These are phyloP conservation scores for Laticauda laticaudata DNA, from an alignment of 2,113 vertebrate genomes.

Conservation along the genomic window DNA sequence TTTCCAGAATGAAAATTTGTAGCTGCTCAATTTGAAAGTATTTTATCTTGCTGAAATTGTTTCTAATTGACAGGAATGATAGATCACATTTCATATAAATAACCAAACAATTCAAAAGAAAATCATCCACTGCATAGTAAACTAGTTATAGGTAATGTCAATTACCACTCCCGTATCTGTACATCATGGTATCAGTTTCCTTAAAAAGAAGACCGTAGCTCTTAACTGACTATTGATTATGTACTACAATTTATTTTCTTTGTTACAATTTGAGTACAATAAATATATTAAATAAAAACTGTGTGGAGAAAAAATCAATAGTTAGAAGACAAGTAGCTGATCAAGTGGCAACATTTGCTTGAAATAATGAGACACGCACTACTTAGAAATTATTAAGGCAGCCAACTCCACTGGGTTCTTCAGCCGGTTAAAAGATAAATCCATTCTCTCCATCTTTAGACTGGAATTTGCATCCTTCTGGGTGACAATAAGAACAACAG, in stretches of 20 bases:
- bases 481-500: not conserved
- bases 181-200: slow-evolving; percentile 44
- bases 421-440: not conserved
- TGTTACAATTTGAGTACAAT: slow-evolving; percentile 58
- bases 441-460: not conserved
- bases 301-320: slow-evolving; percentile 11
- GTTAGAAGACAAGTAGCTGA: not conserved
- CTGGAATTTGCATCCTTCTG: not conserved
- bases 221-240: slow-evolving; percentile 64
- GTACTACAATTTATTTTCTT: slow-evolving; percentile 55
- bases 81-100: slow-evolving; percentile 40
- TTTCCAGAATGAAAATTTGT: slow-evolving; percentile 17
- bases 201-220: slow-evolving; percentile 53
- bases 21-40: slow-evolving; percentile 9
- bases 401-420: not conserved
- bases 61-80: slow-evolving; percentile 7
- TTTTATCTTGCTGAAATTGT: not conserved
- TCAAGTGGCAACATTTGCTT: not conserved
- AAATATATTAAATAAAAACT: slow-evolving; percentile 55
- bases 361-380: not conserved
- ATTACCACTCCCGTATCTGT: slow-evolving; percentile 40
- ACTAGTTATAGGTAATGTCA: slow-evolving; percentile 38
- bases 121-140: slow-evolving; percentile 43
- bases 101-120: slow-evolving; percentile 37
- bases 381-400: not conserved